phyloP scores from a whole-genome alignment of 2,888 invertebrate species.

The Merodon equestris region DNA sequence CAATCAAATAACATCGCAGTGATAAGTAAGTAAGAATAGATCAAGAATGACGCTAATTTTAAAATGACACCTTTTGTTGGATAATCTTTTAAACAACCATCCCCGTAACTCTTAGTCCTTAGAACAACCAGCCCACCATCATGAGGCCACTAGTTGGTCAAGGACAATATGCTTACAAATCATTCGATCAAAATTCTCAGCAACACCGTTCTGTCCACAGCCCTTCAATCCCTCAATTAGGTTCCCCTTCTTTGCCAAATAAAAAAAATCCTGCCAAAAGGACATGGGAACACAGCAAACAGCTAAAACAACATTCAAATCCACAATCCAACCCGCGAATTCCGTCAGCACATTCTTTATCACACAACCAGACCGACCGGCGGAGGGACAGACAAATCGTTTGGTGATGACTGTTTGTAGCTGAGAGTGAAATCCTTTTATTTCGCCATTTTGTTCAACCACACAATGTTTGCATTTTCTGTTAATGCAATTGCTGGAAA shows the following conservation, averaged over 20 bases:
- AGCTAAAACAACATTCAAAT: slow-evolving; percentile 26
- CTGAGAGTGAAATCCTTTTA: slow-evolving; percentile 62
- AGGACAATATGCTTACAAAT: slow-evolving; percentile 17
- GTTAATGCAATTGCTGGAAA: slow-evolving; percentile 69
- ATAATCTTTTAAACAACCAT: too few relatives aligned
- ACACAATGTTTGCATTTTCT: slow-evolving; percentile 68
- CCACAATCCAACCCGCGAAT: slow-evolving; percentile 33
- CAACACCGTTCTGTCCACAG: slow-evolving; percentile 12
- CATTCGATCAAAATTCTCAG: slow-evolving; percentile 49
- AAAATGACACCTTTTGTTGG: too few relatives aligned
- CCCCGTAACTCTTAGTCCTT: background rate
- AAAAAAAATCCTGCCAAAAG: slow-evolving; percentile 19
- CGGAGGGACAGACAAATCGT: slow-evolving; percentile 56
- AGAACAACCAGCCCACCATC: slow-evolving; percentile 33
- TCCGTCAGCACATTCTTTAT: slow-evolving; percentile 9
- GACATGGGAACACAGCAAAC: background rate
- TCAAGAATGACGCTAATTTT: too few relatives aligned
- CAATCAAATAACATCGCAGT: too few relatives aligned
- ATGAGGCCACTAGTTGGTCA: slow-evolving; percentile 36
- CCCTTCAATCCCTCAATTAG: background rate
- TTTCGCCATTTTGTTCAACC: slow-evolving; percentile 60
- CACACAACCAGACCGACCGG: background rate
- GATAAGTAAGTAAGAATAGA: too few relatives aligned
- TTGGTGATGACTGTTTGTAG: slow-evolving; percentile 58
- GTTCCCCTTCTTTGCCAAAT: background rate